Percentiles rank a stretch among this genome's conserved stretches.
Conservation (phyloP, 1,140 invertebrate species). For the Drosophila arizonae region DNA sequence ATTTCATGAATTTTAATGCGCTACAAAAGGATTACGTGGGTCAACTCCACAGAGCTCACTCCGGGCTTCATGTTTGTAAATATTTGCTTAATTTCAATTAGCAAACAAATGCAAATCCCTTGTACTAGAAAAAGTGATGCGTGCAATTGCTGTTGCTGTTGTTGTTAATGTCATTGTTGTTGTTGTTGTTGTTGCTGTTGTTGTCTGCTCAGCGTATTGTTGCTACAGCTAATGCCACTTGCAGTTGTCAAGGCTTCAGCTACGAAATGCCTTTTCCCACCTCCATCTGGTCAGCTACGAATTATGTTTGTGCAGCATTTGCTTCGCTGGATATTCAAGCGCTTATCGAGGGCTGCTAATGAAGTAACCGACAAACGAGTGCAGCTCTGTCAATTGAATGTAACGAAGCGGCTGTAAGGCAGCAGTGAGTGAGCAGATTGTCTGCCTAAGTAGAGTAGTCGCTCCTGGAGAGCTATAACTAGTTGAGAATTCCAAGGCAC, state of each 20-base stretch:
- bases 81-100: constrained; percentile 82
- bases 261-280: constrained; percentile 17
- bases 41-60: constrained; percentile 39
- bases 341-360: constrained; percentile 6
- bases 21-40: constrained; percentile 83
- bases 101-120: constrained; percentile 80
- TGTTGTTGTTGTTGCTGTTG: constrained; percentile 20
- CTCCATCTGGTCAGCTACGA: constrained; percentile 27
- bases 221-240: constrained; percentile 75
- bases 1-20: constrained; percentile 61
- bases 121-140: constrained; percentile 69
- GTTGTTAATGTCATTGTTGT: constrained; percentile 20
- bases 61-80: constrained; percentile 31
- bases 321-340: constrained; percentile 32
- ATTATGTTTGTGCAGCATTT: constrained; percentile 46
- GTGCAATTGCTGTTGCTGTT: constrained; percentile 47
- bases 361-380: background rate
- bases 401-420: no score
- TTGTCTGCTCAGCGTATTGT: constrained; percentile 21
- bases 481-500: no score
- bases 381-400: background rate
- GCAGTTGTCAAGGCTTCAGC: constrained; percentile 79
- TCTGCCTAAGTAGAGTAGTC: no score
- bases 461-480: no score
- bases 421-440: no score